Base-by-base conservation (phyloP, 2,888 invertebrate species). In the Plagiodera versicolora region DNA sequence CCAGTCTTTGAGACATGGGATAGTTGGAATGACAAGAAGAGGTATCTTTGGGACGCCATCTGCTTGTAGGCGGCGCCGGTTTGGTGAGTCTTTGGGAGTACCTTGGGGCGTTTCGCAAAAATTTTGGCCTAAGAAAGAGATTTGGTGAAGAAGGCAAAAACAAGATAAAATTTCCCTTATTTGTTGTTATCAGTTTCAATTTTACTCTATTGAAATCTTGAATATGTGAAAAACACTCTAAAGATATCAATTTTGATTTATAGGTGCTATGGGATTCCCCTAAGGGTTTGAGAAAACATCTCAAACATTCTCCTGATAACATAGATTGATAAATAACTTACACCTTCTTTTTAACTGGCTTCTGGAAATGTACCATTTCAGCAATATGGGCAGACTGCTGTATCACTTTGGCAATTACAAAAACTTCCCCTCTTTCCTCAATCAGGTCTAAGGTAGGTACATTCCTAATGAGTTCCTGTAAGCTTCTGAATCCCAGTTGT, bases 331-430 rank as follows among this genome's bases (percentile, higher is more conserved):
- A 24, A 49, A 51, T 6, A 17, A 64, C 66, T 63, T 56, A 71
- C 66, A 35, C 51, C 39, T 68, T 65, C 28, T 46, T 60, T 44
- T 52, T 62, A 4, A 54, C 54, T 14, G 49, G 5, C 51, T 62
- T 61, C 20, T 65, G 62, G 16, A 10, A 20, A 4, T 39, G 61
- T 1, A 79, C 74, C 71, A 80, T 70, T 70, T 83, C 76, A 0
- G 83, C 81, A 66, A 89, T 84, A 71, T 89, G 88, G 58, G 82
- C 82, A 0, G 87, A 84, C 70, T 86, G 84, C 64, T 83, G 82
- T n/a, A 81, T 83, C 1, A 84, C 82, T 70, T 83, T 81, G 0
- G 85, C 86, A 70, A 85, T 84, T 16, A 87, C 83, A 67, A 81
- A 81, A 73, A 83, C 81, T 63, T 86, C 85, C 1, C 84, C 85